Percentiles rank a stretch among this genome's conserved stretches.
phyloP scores from a whole-genome alignment of 2,113 vertebrate species.

The Cebus imitator region DNA sequence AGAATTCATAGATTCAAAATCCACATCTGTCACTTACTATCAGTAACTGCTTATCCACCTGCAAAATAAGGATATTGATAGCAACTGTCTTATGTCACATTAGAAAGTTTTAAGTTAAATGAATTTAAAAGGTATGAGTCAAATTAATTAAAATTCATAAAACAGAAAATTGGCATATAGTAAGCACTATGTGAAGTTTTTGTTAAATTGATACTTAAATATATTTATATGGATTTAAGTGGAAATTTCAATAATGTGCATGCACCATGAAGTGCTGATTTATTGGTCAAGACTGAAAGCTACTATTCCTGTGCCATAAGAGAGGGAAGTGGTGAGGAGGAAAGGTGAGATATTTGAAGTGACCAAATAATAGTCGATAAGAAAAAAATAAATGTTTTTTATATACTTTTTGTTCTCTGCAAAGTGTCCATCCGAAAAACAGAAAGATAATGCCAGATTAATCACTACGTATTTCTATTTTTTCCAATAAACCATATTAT shows the following conservation, averaged over 20 bases:
- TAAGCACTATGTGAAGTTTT: background rate
- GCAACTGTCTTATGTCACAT: background rate
- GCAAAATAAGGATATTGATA: background rate
- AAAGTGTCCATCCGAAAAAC: background rate
- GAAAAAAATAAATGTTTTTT: background rate
- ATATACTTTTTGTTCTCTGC: background rate
- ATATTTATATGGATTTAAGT: background rate
- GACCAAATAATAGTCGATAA: background rate
- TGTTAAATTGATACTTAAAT: constrained; percentile 5
- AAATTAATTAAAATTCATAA: background rate
- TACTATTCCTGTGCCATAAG: background rate
- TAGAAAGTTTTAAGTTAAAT: background rate
- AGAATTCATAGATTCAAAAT: background rate
- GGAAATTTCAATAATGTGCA: background rate
- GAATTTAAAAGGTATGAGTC: background rate
- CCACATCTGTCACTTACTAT: background rate
- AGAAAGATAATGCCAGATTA: background rate
- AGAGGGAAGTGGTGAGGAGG: background rate
- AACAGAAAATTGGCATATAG: background rate
- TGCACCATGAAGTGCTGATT: background rate
- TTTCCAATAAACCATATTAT: background rate
- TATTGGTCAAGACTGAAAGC: background rate
- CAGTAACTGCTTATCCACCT: background rate
- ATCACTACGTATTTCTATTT: background rate
- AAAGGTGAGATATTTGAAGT: background rate